Percentiles rank a stretch among this genome's conserved stretches.
Conservation (phyloP, 2,113 vertebrate species). For the Melozone crissalis region DNA sequence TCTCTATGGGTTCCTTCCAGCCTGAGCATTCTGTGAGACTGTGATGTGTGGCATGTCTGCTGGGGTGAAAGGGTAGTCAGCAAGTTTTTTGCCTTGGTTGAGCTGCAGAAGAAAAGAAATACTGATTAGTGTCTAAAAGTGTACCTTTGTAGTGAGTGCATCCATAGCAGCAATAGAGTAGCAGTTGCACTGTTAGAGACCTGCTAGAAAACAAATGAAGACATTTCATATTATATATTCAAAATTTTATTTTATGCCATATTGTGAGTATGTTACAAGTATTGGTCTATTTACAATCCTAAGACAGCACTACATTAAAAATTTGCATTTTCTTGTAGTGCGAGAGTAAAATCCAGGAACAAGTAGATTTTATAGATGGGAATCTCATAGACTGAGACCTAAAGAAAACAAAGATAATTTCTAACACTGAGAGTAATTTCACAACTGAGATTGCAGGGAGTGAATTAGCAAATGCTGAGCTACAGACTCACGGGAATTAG, state of each 20-base stretch:
- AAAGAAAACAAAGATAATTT: neutral
- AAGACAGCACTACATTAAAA: neutral
- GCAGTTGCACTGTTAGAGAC: neutral
- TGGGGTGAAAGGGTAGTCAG: neutral
- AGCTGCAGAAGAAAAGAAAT: neutral
- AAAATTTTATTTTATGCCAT: neutral
- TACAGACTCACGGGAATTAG: neutral
- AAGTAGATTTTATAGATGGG: neutral
- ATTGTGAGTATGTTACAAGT: neutral
- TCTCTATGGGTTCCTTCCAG: neutral
- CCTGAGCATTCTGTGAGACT: neutral
- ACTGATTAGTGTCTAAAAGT: neutral
- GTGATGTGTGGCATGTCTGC: neutral
- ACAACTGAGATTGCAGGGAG: neutral
- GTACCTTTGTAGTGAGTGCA: neutral
- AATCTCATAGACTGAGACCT: neutral
- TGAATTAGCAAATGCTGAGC: neutral
- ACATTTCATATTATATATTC: neutral
- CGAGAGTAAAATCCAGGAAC: neutral
- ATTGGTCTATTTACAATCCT: neutral
- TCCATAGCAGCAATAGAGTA: fast-evolving
- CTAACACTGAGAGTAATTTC: neutral
- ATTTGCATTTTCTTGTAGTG: neutral
- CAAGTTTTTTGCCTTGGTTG: neutral
- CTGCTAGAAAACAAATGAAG: neutral